Conservation (phyloP, 2,797 vertebrate species). For the Poecilia wingei region DNA sequence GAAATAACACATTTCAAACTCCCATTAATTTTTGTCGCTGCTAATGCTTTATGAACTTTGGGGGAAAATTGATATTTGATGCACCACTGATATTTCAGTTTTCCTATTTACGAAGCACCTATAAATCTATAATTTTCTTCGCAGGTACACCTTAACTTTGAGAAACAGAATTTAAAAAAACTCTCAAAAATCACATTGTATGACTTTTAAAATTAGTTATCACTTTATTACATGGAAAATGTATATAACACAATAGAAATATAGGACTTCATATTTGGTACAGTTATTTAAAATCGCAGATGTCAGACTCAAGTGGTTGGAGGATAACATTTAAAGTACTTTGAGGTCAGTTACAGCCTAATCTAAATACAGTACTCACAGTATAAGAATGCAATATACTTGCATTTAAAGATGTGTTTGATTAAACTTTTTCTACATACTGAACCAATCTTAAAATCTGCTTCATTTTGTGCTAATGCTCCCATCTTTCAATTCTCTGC, state of each 20-base stretch:
- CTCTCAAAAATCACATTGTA: neutral
- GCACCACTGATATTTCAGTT: neutral
- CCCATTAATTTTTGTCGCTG: neutral
- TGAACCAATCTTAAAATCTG: neutral
- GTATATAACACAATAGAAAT: neutral
- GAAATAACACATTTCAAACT: neutral
- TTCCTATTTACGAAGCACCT: neutral
- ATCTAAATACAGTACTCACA: neutral
- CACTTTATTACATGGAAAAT: neutral
- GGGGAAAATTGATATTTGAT: neutral
- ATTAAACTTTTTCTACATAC: neutral
- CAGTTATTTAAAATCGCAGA: neutral
- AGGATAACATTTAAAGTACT: neutral
- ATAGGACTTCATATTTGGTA: neutral
- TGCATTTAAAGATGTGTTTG: neutral
- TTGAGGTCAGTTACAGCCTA: neutral
- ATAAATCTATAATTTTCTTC: neutral
- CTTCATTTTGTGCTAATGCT: neutral
- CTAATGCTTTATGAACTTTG: neutral
- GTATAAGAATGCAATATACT: neutral
- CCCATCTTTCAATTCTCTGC: conserved; percentile 3
- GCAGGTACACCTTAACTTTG: neutral
- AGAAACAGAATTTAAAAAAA: neutral
- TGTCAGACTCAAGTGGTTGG: neutral
- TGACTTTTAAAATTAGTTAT: neutral